These are phyloP conservation scores for Rhagophthalmus giganteus DNA, from an alignment of 2,888 invertebrate species.

Conservation along the genomic window DNA sequence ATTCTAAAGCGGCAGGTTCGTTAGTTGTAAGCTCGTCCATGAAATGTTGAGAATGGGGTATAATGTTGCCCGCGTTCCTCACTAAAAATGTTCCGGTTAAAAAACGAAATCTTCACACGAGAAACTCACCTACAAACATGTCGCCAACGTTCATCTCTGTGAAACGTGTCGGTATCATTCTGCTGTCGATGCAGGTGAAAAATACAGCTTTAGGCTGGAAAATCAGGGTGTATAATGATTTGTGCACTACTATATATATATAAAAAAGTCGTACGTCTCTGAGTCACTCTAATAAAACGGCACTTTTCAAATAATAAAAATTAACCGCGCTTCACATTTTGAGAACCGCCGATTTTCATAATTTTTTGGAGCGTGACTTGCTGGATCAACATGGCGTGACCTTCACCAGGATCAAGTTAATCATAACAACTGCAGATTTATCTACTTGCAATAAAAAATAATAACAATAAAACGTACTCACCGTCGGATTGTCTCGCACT, in stretches of 20 bases:
- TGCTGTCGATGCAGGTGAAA: slow-evolving; percentile 97
- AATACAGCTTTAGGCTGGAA: slow-evolving; percentile 92
- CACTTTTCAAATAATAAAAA: too few species aligned
- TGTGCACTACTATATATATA: neutral
- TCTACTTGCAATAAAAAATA: neutral
- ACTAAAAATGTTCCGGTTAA: slow-evolving; percentile 62
- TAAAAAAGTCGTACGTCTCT: too few species aligned
- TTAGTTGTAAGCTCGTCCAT: slow-evolving; percentile 86
- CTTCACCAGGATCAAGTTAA: too few species aligned
- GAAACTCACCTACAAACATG: slow-evolving; percentile 86
- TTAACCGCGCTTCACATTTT: too few species aligned
- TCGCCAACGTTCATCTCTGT: slow-evolving; percentile 95
- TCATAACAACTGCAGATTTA: too few species aligned
- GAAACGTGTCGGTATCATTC: slow-evolving; percentile 95
- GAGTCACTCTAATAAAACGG: too few species aligned
- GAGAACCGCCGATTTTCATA: too few species aligned
- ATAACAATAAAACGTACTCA: slow-evolving; percentile 54
- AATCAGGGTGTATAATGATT: neutral
- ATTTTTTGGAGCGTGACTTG: too few species aligned
- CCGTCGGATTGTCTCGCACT: slow-evolving; percentile 86
- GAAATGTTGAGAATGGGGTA: slow-evolving; percentile 90
- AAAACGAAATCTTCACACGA: neutral
- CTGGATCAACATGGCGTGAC: too few species aligned
- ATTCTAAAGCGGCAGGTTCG: slow-evolving; percentile 93
- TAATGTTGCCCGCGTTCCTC: slow-evolving; percentile 93